These are phyloP conservation scores for Sipha maydis DNA, from an alignment of 2,888 invertebrate species.

Conservation along the genomic window DNA sequence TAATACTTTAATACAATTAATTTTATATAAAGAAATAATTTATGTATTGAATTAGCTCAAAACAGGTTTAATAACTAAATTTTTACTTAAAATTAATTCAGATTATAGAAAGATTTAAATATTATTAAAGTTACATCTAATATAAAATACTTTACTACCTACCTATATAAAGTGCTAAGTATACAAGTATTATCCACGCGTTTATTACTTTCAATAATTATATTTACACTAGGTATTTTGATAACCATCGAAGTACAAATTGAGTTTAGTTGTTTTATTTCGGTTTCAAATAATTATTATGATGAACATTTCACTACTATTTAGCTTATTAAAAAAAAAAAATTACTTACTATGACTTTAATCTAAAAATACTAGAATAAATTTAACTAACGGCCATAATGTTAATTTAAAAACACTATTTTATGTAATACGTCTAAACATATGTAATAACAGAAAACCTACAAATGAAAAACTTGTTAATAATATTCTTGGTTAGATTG, in stretches of 20 bases:
- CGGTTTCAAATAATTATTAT: neutral
- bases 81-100: too few relatives aligned
- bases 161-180: neutral
- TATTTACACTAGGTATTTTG: neutral
- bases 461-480: neutral
- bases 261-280: neutral
- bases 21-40: too few relatives aligned
- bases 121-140: too few relatives aligned
- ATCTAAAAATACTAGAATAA: conserved; percentile 6
- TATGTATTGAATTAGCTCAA: too few relatives aligned
- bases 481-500: neutral
- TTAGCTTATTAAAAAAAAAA: conserved; percentile 14
- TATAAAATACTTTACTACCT: too few relatives aligned
- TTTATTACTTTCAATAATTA: neutral
- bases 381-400: neutral
- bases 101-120: too few relatives aligned
- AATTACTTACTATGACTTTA: neutral
- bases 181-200: neutral
- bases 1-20: too few relatives aligned
- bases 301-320: neutral
- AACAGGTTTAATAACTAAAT: too few relatives aligned
- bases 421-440: neutral
- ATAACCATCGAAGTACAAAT: neutral
- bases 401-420: neutral
- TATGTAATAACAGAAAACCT: neutral